Conservation (phyloP, 37 sponge, comb jelly and placozoan genomes). For the Crambe crambe region DNA sequence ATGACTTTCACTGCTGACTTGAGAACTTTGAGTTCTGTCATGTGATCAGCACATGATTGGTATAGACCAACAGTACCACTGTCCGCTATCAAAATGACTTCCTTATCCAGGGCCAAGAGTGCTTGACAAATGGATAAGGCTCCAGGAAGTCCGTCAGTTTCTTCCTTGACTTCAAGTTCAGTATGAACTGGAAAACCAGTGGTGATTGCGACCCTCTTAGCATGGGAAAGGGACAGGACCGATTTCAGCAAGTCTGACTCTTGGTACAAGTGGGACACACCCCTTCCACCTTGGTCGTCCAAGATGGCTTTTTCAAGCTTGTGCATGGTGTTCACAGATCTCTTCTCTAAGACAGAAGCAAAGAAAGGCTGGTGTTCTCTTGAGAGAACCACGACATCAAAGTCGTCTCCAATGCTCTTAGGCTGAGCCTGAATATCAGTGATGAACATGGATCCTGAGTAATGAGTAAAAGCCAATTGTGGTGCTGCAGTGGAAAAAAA, state of each 20-base stretch:
- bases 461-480: constrained; percentile 74
- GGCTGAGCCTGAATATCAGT: constrained; percentile 41
- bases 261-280: constrained; percentile 40
- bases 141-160: constrained; percentile 86
- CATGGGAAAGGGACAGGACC: constrained; percentile 62
- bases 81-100: constrained; percentile 47
- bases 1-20: constrained; percentile 14
- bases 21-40: constrained; percentile 28
- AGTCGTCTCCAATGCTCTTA: not conserved
- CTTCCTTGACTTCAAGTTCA: constrained; percentile 52
- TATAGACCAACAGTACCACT: not conserved
- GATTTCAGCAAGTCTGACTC: constrained; percentile 62
- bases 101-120: constrained; percentile 55
- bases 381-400: constrained; percentile 34
- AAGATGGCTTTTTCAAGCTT: constrained; percentile 56
- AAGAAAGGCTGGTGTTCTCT: constrained; percentile 35
- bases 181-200: constrained; percentile 69
- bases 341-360: constrained; percentile 31
- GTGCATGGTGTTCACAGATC: not conserved
- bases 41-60: constrained; percentile 25
- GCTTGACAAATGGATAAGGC: constrained; percentile 71
- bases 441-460: constrained; percentile 90
- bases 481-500: constrained; percentile 43
- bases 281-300: constrained; percentile 65
- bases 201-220: constrained; percentile 67